Percentiles rank a stretch among this genome's conserved stretches.
Conservation (phyloP, 2,888 invertebrate species). For the Chaetoderma sp. region DNA sequence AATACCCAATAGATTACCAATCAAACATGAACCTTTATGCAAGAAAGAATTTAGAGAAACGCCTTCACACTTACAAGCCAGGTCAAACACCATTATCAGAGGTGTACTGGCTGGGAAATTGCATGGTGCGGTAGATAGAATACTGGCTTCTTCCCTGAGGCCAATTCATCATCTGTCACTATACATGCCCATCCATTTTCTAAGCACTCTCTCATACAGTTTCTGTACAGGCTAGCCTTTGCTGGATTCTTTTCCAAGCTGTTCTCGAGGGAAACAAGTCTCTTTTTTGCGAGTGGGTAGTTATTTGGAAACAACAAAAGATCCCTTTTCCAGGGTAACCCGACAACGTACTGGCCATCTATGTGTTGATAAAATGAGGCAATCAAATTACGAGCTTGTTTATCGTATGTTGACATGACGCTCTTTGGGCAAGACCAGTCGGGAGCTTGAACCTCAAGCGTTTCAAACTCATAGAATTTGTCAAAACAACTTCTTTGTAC, state of each 20-base stretch:
- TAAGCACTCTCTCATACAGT: background rate
- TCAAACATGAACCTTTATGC: background rate
- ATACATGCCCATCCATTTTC: conserved; percentile 10
- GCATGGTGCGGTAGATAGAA: conserved; percentile 20
- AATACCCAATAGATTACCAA: background rate
- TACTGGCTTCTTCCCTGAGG: background rate
- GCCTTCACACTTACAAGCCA: conserved; percentile 4
- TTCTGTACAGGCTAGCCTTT: conserved; percentile 9
- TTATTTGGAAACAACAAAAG: conserved; percentile 9
- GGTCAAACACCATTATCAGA: conserved; percentile 14
- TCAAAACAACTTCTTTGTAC: conserved; percentile 9
- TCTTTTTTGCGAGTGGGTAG: conserved; percentile 4
- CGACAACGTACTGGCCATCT: background rate
- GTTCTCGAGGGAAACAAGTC: conserved; percentile 12
- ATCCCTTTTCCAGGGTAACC: conserved; percentile 18
- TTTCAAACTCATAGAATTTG: conserved; percentile 13
- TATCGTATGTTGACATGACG: background rate
- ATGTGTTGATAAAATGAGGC: background rate
- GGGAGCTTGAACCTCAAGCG: conserved; percentile 9
- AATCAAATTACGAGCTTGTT: background rate
- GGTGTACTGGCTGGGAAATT: conserved; percentile 7
- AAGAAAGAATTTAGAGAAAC: background rate
- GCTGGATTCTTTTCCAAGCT: conserved; percentile 6
- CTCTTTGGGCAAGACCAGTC: conserved; percentile 1
- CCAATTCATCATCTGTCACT: background rate